Base-by-base conservation (phyloP, 1,140 invertebrate species). In the Pseudomyrmex concolor region DNA sequence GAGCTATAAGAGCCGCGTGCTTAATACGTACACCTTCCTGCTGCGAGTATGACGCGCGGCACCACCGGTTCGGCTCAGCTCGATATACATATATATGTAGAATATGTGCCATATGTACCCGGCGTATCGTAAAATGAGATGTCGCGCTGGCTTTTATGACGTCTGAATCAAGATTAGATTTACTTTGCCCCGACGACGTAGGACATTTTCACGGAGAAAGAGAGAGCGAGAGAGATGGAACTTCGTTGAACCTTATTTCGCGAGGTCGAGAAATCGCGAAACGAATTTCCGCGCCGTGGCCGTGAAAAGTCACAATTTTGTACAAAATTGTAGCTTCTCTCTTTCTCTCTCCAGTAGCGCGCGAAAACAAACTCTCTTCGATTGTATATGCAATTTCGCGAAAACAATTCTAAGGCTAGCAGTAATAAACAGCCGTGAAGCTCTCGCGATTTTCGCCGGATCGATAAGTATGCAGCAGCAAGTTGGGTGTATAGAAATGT, bases 151-250 rank as follows among this genome's bases (percentile, higher is more conserved):
- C 89, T 92, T 92, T 93, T 92, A 93, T 93, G 86, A 80, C 87
- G 84, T 70, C 88, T 88, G 91, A 91, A 93, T 93, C 90, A 91
- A 92, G 91, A 93, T 93, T 92, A 92, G 91, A 93, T 93, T 93
- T 92, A 93, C 91, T 91, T 92, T 91, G 67, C 80, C 66, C 76
- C 34, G 81, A 66, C 34, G 81, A 66, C 85, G 64, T 86, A 86
- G 67, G 86, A 84, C 72, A 66, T 82, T 87, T 86, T 84, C 78
- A 81, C 70, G 64, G 66, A 72, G 45, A 34, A 60, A 83, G n/a
- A 45, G 62, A 64, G 57, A 59, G 57, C 19, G n/a, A 59, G 57
- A 34, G 13, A 15, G 66, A 50, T 22, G 55, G 66, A 80, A 80
- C 19, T 19, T 34, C 55, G 54, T 71, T 80, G 76, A 80, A 71